Percentiles rank a stretch among this genome's conserved stretches.
Conservation (phyloP, 2,113 vertebrate genomes). For the Orientallactaga bullata region DNA sequence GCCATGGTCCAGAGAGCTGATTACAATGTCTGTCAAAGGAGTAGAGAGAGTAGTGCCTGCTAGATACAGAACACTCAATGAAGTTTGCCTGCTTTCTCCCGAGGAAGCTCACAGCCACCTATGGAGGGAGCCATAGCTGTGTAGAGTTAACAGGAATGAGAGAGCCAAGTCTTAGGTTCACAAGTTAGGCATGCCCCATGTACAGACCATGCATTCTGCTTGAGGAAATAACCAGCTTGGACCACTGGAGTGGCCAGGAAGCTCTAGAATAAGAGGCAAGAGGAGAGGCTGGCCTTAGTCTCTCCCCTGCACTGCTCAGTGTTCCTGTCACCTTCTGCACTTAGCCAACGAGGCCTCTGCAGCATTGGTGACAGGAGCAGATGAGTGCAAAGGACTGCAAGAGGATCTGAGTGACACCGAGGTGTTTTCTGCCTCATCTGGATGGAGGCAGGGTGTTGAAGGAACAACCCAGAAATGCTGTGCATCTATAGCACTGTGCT, state of each 20-base stretch:
- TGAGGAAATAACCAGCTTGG: fast-evolving
- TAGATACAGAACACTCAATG: neutral
- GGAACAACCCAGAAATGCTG: no score
- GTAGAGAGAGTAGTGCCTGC: neutral
- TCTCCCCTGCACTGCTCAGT: neutral
- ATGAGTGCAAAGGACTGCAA: neutral
- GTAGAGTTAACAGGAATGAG: neutral
- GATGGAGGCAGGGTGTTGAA: no score
- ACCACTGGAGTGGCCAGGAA: neutral
- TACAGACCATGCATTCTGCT: neutral
- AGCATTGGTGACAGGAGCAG: no score
- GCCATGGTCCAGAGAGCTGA: neutral
- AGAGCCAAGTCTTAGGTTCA: neutral
- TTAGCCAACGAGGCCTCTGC: no score
- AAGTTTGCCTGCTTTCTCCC: neutral
- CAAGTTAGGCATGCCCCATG: neutral
- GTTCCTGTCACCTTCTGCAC: neutral
- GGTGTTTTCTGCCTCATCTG: no score
- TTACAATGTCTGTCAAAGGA: neutral
- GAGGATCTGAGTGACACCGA: neutral
- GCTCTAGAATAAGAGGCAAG: neutral
- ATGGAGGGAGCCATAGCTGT: neutral
- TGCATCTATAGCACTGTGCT: no score
- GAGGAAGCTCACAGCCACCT: neutral
- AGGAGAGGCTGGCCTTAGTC: neutral